Conservation (phyloP, 2,888 invertebrate genomes). For the Sesia bembeciformis region DNA sequence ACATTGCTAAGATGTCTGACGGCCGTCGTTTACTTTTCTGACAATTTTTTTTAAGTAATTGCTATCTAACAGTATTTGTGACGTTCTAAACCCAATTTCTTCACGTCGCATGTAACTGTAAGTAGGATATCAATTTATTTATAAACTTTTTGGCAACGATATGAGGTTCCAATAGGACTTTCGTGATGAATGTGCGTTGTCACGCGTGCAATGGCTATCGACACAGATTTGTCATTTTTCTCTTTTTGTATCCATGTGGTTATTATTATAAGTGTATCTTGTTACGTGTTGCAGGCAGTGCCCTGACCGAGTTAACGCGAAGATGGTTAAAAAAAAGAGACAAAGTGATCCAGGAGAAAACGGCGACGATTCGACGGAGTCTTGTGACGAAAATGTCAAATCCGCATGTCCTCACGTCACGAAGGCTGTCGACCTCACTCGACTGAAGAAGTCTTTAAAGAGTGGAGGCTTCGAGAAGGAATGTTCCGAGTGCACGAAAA, state of each 20-base stretch:
- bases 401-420: slow-evolving; percentile 80
- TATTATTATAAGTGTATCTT: slow-evolving; percentile 70
- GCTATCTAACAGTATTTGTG: slow-evolving; percentile 26
- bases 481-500: slow-evolving; percentile 76
- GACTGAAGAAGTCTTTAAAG: slow-evolving; percentile 75
- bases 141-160: slow-evolving; percentile 16
- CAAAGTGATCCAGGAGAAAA: slow-evolving; percentile 79
- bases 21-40: slow-evolving; percentile 55
- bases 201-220: slow-evolving; percentile 72
- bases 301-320: slow-evolving; percentile 39
- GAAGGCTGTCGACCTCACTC: slow-evolving; percentile 78
- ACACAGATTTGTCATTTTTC: slow-evolving; percentile 70
- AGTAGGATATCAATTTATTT: slow-evolving; percentile 34
- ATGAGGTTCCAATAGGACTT: slow-evolving; percentile 16
- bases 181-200: slow-evolving; percentile 64
- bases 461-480: slow-evolving; percentile 65
- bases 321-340: slow-evolving; percentile 84
- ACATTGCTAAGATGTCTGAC: slow-evolving; percentile 63
- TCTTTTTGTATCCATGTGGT: slow-evolving; percentile 66
- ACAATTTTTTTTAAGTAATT: slow-evolving; percentile 43
- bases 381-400: slow-evolving; percentile 79
- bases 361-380: slow-evolving; percentile 80
- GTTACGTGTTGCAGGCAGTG: slow-evolving; percentile 65
- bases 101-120: slow-evolving; percentile 55
- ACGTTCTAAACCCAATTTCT: slow-evolving; percentile 26